Conservation (phyloP, 2,797 vertebrate species). For the Clarias pachynema region DNA sequence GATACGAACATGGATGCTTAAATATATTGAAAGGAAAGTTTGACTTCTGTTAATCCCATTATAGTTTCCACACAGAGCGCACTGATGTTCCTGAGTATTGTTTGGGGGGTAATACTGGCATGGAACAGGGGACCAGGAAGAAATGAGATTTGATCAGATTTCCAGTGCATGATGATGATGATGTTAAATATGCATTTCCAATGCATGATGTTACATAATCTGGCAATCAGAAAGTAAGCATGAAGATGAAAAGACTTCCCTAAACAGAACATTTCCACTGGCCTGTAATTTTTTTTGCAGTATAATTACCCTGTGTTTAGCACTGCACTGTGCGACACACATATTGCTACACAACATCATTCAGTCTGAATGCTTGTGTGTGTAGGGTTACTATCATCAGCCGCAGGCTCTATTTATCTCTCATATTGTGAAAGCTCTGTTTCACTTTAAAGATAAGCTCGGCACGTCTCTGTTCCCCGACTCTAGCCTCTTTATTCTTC, state of each 20-base stretch:
- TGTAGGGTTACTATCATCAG: conserved; percentile 35
- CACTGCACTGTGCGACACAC: background rate
- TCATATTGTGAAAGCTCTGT: conserved; percentile 38
- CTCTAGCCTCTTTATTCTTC: conserved; percentile 37
- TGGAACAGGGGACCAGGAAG: background rate
- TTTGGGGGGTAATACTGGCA: background rate
- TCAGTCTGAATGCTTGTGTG: background rate
- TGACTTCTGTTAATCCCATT: conserved; percentile 26
- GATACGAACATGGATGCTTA: background rate
- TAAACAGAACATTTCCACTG: background rate
- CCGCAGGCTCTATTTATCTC: conserved; percentile 35
- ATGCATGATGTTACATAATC: too few species aligned
- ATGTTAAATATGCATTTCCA: background rate
- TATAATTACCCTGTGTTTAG: conserved; percentile 26
- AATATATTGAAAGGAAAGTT: conserved; percentile 5
- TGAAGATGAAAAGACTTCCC: conserved; percentile 11
- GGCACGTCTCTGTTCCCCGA: background rate
- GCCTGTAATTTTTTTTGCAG: background rate
- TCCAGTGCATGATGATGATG: background rate
- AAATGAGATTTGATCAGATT: background rate
- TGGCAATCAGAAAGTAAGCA: background rate
- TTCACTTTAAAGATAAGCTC: conserved; percentile 35
- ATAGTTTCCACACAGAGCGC: background rate
- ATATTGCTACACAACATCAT: conserved; percentile 7
- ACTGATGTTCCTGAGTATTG: background rate